These are phyloP conservation scores for Liodrosophila aerea DNA, from an alignment of 2,888 invertebrate genomes.

Conservation along the genomic window DNA sequence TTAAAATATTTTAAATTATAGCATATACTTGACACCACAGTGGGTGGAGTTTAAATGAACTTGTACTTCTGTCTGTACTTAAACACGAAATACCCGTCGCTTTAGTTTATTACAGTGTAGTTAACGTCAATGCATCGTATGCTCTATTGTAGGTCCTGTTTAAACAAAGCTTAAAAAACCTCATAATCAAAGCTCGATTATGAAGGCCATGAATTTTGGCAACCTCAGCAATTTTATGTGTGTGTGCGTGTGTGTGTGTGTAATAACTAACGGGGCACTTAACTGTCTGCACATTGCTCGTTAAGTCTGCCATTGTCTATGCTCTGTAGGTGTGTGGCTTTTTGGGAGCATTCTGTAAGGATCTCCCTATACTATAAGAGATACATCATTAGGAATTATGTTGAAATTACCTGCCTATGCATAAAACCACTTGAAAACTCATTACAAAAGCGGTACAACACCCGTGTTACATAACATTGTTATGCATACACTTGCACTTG, in stretches of 20 bases:
- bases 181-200: background rate
- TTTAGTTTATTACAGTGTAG: too few species aligned
- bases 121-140: too few species aligned
- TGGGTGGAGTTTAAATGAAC: too few species aligned
- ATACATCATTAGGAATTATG: conserved; percentile 75
- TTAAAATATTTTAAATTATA: too few species aligned
- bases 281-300: conserved; percentile 32
- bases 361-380: conserved; percentile 31
- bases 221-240: conserved; percentile 4
- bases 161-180: too few species aligned
- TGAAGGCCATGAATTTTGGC: conserved; percentile 2
- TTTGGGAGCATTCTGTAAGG: conserved; percentile 39
- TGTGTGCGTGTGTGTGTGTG: too few species aligned
- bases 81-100: too few species aligned
- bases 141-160: too few species aligned
- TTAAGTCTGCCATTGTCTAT: conserved; percentile 3
- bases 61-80: too few species aligned
- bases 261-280: conserved; percentile 20
- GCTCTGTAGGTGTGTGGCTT: background rate
- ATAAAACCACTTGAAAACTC: conserved; percentile 76
- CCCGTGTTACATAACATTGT: conserved; percentile 31
- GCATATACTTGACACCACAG: too few species aligned
- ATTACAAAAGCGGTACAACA: conserved; percentile 61
- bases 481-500: conserved; percentile 14
- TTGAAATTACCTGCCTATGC: conserved; percentile 74